Percentiles rank a stretch among this genome's conserved stretches.
These are phyloP conservation scores for Bombyx mandarina DNA, from an alignment of 1,140 invertebrate species.

Conservation along the genomic window DNA sequence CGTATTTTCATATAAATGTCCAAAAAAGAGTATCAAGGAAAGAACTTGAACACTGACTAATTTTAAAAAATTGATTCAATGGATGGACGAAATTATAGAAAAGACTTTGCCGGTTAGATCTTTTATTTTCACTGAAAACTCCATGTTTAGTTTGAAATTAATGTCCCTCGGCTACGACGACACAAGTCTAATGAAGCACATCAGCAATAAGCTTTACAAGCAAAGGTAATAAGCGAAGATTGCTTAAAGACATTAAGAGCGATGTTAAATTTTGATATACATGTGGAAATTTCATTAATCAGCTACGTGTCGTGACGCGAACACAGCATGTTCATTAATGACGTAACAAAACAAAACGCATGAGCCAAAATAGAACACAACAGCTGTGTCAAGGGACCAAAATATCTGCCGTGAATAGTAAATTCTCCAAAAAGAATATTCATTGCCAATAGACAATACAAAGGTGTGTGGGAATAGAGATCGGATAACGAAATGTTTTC, in stretches of 20 bases:
- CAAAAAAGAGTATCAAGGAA: too few relatives aligned
- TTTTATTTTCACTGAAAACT: too few relatives aligned
- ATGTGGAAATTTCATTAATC: neutral
- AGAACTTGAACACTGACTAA: too few relatives aligned
- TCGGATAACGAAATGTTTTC: too few relatives aligned
- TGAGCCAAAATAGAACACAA: neutral
- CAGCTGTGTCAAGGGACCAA: slow-evolving; percentile 3
- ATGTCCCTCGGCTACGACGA: too few relatives aligned
- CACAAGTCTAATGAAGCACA: neutral
- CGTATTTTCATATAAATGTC: too few relatives aligned
- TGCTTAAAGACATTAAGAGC: neutral
- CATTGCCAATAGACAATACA: slow-evolving; percentile 4
- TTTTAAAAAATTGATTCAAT: too few relatives aligned
- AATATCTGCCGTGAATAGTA: slow-evolving; percentile 1
- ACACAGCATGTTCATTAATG: neutral
- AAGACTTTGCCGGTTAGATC: too few relatives aligned
- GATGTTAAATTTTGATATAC: too few relatives aligned
- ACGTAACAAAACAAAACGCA: neutral
- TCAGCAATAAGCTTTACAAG: neutral
- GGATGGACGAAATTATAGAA: too few relatives aligned
- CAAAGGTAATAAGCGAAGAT: neutral
- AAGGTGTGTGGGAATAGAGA: neutral
- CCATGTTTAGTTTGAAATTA: too few relatives aligned
- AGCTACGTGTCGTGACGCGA: neutral
- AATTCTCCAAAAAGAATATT: slow-evolving; percentile 5